phyloP scores from a whole-genome alignment of 2,113 vertebrate genomes.

The Polypterus bichir region DNA sequence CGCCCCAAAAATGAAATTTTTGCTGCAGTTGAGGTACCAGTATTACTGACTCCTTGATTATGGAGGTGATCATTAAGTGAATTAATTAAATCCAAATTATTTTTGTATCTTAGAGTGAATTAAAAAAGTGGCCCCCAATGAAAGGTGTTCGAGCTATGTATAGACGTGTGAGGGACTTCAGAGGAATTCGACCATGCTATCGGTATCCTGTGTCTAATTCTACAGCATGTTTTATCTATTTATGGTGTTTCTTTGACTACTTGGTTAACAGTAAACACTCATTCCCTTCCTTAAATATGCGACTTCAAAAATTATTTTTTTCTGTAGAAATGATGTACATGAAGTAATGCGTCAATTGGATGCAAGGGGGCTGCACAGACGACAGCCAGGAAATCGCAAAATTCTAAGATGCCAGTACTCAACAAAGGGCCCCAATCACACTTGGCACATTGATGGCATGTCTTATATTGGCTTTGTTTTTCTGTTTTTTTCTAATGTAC shows the following conservation, averaged over 20 bases:
- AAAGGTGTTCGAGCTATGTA: background rate
- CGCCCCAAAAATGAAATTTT: no score
- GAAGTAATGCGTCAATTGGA: background rate
- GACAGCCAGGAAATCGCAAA: background rate
- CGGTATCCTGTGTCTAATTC: background rate
- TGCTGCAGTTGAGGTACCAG: no score
- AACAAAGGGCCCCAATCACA: background rate
- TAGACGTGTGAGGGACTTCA: constrained; percentile 1
- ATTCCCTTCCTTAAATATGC: no score
- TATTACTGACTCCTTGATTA: no score
- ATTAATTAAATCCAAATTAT: background rate
- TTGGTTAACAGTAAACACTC: no score
- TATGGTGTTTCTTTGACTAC: no score
- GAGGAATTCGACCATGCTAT: constrained; percentile 1
- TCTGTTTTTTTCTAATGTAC: background rate
- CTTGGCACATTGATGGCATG: background rate
- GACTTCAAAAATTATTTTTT: background rate
- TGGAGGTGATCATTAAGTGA: background rate
- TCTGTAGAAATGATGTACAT: background rate
- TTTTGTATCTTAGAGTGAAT: background rate
- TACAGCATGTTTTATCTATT: no score
- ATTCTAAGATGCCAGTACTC: background rate
- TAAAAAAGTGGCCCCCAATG: background rate
- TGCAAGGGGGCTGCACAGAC: background rate
- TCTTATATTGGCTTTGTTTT: background rate